Conservation (phyloP, 1,140 invertebrate species). For the Mizuhopecten yessoensis region DNA sequence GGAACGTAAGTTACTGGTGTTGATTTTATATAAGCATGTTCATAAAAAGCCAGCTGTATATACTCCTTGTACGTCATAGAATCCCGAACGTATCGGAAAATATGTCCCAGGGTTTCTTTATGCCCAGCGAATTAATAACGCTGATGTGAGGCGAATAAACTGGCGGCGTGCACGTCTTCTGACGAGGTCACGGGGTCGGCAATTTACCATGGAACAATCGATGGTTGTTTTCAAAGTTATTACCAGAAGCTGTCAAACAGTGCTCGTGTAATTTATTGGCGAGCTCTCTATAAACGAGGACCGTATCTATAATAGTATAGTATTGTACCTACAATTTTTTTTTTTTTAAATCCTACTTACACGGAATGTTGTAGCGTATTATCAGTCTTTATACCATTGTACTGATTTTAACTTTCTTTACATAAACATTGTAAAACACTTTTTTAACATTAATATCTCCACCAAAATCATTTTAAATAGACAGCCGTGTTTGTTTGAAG, state of each 20-base stretch:
- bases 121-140: background rate
- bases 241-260: constrained; percentile 16
- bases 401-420: too few relatives aligned
- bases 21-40: background rate
- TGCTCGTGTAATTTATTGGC: background rate
- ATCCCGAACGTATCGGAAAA: background rate
- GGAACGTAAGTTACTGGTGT: background rate
- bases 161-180: background rate
- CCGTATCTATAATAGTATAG: too few relatives aligned
- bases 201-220: background rate
- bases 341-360: too few relatives aligned
- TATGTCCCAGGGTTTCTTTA: background rate
- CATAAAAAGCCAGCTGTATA: background rate
- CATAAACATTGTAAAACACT: too few relatives aligned
- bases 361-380: too few relatives aligned
- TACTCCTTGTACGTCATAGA: background rate
- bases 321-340: too few relatives aligned
- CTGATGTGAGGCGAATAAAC: background rate
- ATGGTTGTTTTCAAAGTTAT: constrained; percentile 28
- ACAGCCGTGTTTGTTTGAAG: too few relatives aligned
- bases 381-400: too few relatives aligned
- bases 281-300: background rate
- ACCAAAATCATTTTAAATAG: too few relatives aligned
- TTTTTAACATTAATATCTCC: too few relatives aligned
- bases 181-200: background rate